Conservation (phyloP, 2,888 invertebrate species). For the Mesorhabditis sp. region DNA sequence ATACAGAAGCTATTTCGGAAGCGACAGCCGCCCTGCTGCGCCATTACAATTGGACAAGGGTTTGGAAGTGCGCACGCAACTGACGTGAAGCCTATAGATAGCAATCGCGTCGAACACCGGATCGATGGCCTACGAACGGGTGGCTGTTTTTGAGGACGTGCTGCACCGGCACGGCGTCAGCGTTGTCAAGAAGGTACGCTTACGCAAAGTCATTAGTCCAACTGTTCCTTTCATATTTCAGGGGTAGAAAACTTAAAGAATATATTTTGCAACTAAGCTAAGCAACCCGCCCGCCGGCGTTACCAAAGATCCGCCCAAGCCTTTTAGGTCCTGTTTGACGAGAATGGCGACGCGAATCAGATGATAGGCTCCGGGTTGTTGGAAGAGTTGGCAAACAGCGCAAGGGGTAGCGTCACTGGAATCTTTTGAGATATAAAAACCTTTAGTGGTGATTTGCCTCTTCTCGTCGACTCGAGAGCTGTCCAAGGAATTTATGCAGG, state of each 20-base stretch:
- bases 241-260: too few species aligned
- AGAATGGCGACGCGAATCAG: conserved; percentile 41
- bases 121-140: conserved; percentile 44
- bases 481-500: conserved; percentile 55
- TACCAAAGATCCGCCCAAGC: too few species aligned
- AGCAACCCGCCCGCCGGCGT: too few species aligned
- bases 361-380: conserved; percentile 45
- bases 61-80: conserved; percentile 13
- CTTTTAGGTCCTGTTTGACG: conserved; percentile 48
- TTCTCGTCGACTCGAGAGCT: conserved; percentile 55
- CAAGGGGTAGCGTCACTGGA: conserved; percentile 36
- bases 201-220: not conserved
- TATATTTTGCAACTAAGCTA: too few species aligned
- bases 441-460: conserved; percentile 34
- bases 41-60: conserved; percentile 51
- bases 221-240: too few species aligned
- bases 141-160: conserved; percentile 49
- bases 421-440: not conserved
- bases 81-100: conserved; percentile 24
- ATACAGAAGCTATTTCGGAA: conserved; percentile 50
- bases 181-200: conserved; percentile 42
- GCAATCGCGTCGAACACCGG: conserved; percentile 55
- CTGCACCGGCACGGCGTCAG: conserved; percentile 42
- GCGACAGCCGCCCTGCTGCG: conserved; percentile 44
- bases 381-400: conserved; percentile 42